Percentiles rank a stretch among this genome's conserved stretches.
These are phyloP conservation scores for Anolis carolinensis DNA, from an alignment of 2,113 vertebrate genomes.

Conservation along the genomic window DNA sequence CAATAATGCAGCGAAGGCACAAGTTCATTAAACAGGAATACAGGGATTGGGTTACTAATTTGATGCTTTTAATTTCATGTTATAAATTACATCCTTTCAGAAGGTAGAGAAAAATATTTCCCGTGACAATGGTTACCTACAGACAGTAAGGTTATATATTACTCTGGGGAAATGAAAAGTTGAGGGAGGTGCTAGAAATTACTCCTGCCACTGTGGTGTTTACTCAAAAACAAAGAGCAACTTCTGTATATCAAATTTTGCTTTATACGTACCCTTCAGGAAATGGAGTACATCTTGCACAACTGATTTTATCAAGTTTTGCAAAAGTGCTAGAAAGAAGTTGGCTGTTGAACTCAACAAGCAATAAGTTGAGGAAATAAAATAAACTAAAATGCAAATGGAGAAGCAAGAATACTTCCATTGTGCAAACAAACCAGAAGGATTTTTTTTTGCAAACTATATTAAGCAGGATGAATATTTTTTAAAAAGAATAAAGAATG, in stretches of 20 bases:
- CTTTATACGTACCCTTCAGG: constrained; percentile 41
- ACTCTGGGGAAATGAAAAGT: constrained; percentile 41
- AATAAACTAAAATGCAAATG: neutral
- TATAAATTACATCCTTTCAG: constrained; percentile 75
- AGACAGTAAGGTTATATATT: constrained; percentile 55
- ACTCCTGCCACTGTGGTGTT: constrained; percentile 1
- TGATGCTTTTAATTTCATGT: constrained; percentile 76
- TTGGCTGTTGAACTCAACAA: constrained; percentile 22
- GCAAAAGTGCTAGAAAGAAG: constrained; percentile 18
- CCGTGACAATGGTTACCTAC: constrained; percentile 65
- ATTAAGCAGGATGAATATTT: too few species aligned
- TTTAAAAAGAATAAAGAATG: too few species aligned
- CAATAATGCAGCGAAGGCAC: constrained; percentile 75
- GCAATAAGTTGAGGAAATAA: neutral
- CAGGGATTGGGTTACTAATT: constrained; percentile 79
- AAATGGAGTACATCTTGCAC: neutral
- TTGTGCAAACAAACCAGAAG: neutral
- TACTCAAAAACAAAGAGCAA: constrained; percentile 42
- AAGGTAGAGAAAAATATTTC: constrained; percentile 66
- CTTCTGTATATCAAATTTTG: constrained; percentile 32
- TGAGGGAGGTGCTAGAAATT: constrained; percentile 51
- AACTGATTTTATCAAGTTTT: constrained; percentile 9
- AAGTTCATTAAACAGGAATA: constrained; percentile 80
- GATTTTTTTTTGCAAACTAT: constrained; percentile 34
- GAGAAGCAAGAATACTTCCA: neutral